These are phyloP conservation scores for Ochotona princeps DNA, from an alignment of 2,113 vertebrate genomes.

Conservation along the genomic window DNA sequence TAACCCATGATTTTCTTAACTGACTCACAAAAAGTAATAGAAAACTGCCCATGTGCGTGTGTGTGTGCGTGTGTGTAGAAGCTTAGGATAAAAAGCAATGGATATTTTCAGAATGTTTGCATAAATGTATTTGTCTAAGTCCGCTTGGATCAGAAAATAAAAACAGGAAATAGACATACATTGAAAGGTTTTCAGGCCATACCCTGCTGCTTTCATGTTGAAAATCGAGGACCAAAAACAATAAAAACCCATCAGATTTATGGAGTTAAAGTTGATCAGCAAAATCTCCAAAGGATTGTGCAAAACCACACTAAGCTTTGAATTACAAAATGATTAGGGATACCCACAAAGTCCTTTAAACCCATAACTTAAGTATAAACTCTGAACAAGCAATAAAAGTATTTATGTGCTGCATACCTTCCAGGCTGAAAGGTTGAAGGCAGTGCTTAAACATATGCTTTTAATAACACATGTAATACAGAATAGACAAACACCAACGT, in stretches of 20 bases:
- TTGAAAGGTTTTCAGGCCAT: not conserved
- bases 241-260: not conserved
- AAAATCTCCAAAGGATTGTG: not conserved
- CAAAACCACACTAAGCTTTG: not conserved
- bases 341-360: conserved; percentile 32
- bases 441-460: conserved; percentile 28
- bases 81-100: not conserved
- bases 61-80: not conserved
- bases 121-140: conserved; percentile 3
- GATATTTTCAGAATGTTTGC: not conserved
- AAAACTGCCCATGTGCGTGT: not conserved
- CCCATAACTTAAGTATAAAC: not conserved
- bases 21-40: not conserved
- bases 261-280: not conserved
- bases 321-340: conserved; percentile 33
- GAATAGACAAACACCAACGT: conserved; percentile 54
- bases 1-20: not conserved
- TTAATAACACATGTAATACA: conserved; percentile 52
- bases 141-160: conserved; percentile 45
- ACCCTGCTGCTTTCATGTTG: not conserved
- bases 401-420: not conserved
- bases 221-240: conserved; percentile 31
- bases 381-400: not conserved
- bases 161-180: not conserved
- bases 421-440: not conserved